Percentiles rank a stretch among this genome's conserved stretches.
phyloP scores from a whole-genome alignment of 2,797 vertebrate species.

The Chiloscyllium punctatum region DNA sequence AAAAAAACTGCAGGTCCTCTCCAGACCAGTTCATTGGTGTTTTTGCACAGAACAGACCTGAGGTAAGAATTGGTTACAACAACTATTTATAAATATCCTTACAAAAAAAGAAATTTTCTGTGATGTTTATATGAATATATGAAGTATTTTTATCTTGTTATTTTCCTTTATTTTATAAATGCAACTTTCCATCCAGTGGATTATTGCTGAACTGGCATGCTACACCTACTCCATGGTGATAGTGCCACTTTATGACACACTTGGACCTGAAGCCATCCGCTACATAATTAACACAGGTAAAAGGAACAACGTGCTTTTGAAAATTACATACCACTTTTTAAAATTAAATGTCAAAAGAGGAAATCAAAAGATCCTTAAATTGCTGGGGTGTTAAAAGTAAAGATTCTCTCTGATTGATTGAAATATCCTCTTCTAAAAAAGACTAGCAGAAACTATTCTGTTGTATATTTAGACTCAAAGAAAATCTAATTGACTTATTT shows the following conservation, averaged over 20 bases:
- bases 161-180: constrained; percentile 24
- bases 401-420: not conserved
- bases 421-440: not conserved
- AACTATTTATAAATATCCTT: not conserved
- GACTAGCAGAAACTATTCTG: not conserved
- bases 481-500: not conserved
- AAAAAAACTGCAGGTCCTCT: constrained; percentile 76
- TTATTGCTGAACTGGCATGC: constrained; percentile 91
- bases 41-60: constrained; percentile 94
- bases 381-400: not conserved
- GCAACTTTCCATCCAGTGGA: constrained; percentile 70
- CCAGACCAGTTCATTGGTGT: constrained; percentile 86
- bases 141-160: not conserved
- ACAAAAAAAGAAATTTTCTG: not conserved
- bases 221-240: constrained; percentile 98
- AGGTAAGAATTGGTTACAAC: constrained; percentile 61
- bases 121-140: constrained; percentile 4
- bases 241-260: constrained; percentile 90
- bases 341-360: constrained; percentile 12
- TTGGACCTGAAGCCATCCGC: constrained; percentile 85
- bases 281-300: constrained; percentile 94
- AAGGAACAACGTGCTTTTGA: constrained; percentile 25
- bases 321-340: not conserved
- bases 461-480: not conserved
- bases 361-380: constrained; percentile 31